Conservation (phyloP, 2,888 invertebrate genomes). For the Liposcelis brunnea region DNA sequence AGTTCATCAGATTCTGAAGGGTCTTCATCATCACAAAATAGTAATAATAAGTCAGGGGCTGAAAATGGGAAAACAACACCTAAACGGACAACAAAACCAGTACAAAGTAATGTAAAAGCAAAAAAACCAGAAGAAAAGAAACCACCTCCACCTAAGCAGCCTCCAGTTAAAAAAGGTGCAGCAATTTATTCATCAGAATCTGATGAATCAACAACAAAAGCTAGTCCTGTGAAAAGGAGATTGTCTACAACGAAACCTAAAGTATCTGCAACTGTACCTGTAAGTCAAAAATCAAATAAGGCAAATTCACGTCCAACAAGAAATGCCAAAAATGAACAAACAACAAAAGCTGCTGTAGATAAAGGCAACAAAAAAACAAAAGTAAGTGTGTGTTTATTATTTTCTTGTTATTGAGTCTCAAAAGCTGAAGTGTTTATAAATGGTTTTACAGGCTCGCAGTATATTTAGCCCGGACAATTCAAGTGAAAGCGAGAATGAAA, state of each 20-base stretch:
- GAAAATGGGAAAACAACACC: neutral
- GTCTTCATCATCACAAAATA: constrained; percentile 19
- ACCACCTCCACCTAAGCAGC: constrained; percentile 25
- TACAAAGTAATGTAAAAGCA: constrained; percentile 22
- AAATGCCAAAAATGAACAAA: constrained; percentile 13
- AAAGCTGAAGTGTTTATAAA: too few species aligned
- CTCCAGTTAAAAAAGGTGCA: constrained; percentile 29
- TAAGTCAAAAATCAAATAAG: constrained; percentile 23
- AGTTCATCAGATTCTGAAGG: constrained; percentile 22
- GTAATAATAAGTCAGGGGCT: constrained; percentile 13
- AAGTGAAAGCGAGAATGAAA: constrained; percentile 36
- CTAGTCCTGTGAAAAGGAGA: constrained; percentile 18
- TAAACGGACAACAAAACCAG: constrained; percentile 19
- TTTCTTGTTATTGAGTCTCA: too few species aligned
- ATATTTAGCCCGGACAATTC: constrained; percentile 69
- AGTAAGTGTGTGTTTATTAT: constrained; percentile 15
- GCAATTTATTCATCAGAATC: constrained; percentile 38
- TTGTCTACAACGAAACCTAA: constrained; percentile 20
- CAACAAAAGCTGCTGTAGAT: constrained; percentile 22
- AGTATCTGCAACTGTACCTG: constrained; percentile 16
- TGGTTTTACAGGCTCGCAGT: constrained; percentile 22
- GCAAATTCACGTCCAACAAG: constrained; percentile 12
- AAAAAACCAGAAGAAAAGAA: constrained; percentile 23
- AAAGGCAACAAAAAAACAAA: constrained; percentile 43
- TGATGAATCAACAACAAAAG: constrained; percentile 34